Conservation (phyloP, 1,140 invertebrate genomes). For the Gryllus bimaculatus region DNA sequence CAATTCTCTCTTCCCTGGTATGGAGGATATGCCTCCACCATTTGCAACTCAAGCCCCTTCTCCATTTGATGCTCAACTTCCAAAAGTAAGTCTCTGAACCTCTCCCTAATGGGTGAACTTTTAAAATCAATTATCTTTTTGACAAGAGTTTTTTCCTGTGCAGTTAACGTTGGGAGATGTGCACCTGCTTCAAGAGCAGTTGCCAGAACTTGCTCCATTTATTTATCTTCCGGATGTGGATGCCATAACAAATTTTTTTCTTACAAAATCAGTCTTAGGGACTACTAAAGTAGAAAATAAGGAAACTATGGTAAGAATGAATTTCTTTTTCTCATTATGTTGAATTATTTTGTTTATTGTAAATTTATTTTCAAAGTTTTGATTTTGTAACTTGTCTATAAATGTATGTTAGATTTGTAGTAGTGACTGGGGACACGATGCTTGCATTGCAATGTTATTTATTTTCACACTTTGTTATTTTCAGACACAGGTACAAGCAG, state of each 20-base stretch:
- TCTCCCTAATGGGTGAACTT: not conserved
- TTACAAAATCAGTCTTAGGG: conserved; percentile 12
- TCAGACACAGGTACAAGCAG: conserved; percentile 28
- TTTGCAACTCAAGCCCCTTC: conserved; percentile 73
- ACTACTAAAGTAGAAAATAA: conserved; percentile 29
- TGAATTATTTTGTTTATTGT: not conserved
- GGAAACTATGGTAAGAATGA: conserved; percentile 26
- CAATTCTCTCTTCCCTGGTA: conserved; percentile 72
- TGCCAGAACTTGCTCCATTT: conserved; percentile 51
- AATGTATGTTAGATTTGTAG: too few relatives aligned
- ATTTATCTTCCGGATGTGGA: conserved; percentile 52
- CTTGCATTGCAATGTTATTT: too few relatives aligned
- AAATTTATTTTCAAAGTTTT: not conserved
- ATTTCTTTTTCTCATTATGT: conserved; percentile 22
- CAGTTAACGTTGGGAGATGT: conserved; percentile 45
- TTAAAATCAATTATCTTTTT: not conserved
- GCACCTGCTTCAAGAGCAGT: conserved; percentile 46
- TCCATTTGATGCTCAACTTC: conserved; percentile 62
- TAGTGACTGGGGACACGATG: too few relatives aligned
- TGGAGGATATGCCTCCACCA: conserved; percentile 72
- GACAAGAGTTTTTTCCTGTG: not conserved
- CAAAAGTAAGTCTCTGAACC: conserved; percentile 28
- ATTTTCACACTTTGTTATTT: too few relatives aligned
- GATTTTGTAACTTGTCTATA: too few relatives aligned
- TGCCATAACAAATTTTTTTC: conserved; percentile 60